Percentiles rank a stretch among this genome's conserved stretches.
These are phyloP conservation scores for Drosophila leontia DNA, from an alignment of 1,140 invertebrate species.

Conservation along the genomic window DNA sequence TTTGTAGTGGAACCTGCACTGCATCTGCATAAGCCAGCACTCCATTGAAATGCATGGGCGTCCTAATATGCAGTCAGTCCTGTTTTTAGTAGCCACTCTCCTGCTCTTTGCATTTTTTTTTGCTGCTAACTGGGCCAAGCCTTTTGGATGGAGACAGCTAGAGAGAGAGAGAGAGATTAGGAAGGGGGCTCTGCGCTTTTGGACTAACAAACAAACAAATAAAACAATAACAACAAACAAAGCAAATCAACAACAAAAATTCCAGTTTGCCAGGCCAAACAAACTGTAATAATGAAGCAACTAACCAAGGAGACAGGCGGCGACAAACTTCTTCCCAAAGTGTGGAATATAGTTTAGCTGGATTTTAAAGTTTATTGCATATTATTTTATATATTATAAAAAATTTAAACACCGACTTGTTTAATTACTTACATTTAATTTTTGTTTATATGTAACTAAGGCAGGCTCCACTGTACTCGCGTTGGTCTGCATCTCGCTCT, in stretches of 20 bases:
- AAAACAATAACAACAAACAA: slow-evolving; percentile 39
- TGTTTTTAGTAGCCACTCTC: slow-evolving; percentile 51
- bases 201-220: slow-evolving; percentile 45
- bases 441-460: neutral
- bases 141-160: slow-evolving; percentile 24
- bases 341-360: neutral
- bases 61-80: slow-evolving; percentile 69
- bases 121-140: slow-evolving; percentile 68
- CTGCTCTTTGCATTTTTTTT: slow-evolving; percentile 38
- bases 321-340: slow-evolving; percentile 30
- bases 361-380: neutral
- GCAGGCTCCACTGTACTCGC: slow-evolving; percentile 36
- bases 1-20: slow-evolving; percentile 12
- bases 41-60: slow-evolving; percentile 56
- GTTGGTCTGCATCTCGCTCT: slow-evolving; percentile 46
- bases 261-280: slow-evolving; percentile 63
- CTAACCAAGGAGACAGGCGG: slow-evolving; percentile 24
- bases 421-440: neutral
- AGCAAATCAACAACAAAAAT: slow-evolving; percentile 53
- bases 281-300: slow-evolving; percentile 61
- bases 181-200: slow-evolving; percentile 38
- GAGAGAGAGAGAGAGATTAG: neutral
- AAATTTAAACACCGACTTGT: neutral
- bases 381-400: too few species aligned
- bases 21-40: slow-evolving; percentile 42